A percentile compares a stretch with the other conserved stretches of the same genome.
These are phyloP conservation scores for Amblyopsis rosae DNA, from an alignment of 2,113 vertebrate genomes.

Conservation along the genomic window DNA sequence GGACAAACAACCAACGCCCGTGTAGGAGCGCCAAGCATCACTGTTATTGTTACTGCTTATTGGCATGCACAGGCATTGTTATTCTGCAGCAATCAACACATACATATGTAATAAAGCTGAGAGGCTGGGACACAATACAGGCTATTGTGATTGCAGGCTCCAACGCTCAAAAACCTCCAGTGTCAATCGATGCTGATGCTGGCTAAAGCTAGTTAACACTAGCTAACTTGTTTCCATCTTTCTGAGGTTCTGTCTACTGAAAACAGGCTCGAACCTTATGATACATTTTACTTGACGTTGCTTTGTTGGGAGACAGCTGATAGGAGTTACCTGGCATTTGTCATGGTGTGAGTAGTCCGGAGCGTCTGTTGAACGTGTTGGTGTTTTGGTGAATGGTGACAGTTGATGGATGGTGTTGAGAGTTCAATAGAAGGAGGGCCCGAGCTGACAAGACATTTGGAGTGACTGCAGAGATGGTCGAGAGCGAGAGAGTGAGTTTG, in stretches of 20 bases:
- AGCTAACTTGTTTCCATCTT: slow-evolving; percentile 28
- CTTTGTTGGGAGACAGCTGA: slow-evolving; percentile 11
- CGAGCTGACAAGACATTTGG: slow-evolving; percentile 56
- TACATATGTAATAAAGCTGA: slow-evolving; percentile 77
- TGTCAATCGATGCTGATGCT: slow-evolving; percentile 34
- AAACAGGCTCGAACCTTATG: neutral
- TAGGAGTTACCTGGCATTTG: slow-evolving; percentile 62
- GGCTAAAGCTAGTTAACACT: slow-evolving; percentile 24
- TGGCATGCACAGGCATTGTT: slow-evolving; percentile 71
- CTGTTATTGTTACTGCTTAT: slow-evolving; percentile 75
- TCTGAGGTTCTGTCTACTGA: neutral
- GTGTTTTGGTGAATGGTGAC: slow-evolving; percentile 66
- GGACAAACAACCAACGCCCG: slow-evolving; percentile 69
- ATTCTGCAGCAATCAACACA: slow-evolving; percentile 75
- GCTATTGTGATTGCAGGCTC: slow-evolving; percentile 63
- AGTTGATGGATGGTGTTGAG: slow-evolving; percentile 70
- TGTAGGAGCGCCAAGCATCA: slow-evolving; percentile 75
- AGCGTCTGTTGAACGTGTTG: slow-evolving; percentile 60
- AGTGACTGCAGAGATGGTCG: slow-evolving; percentile 36
- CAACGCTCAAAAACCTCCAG: slow-evolving; percentile 47
- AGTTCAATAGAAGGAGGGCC: slow-evolving; percentile 58
- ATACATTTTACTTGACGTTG: neutral
- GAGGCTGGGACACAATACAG: slow-evolving; percentile 62
- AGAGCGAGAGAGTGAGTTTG: slow-evolving; percentile 12
- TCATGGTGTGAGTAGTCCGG: slow-evolving; percentile 34